Conservation (phyloP, 2,888 invertebrate genomes). For the Pardosa pseudoannulata region DNA sequence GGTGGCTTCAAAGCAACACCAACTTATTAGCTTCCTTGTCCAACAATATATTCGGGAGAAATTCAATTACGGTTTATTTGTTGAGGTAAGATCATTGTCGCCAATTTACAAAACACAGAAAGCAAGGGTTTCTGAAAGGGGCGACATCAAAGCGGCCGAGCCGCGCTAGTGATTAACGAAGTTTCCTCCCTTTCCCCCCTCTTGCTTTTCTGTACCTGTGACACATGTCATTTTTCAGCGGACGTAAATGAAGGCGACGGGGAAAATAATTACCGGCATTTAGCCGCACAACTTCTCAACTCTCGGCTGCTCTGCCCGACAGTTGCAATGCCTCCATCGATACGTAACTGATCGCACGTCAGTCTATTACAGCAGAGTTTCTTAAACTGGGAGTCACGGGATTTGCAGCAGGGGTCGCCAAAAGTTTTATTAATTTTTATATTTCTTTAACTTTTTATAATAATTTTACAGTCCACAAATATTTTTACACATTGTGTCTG, state of each 20-base stretch:
- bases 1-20: slow-evolving; percentile 6
- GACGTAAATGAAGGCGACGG: neutral
- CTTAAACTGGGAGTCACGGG: too few species aligned
- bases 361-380: too few species aligned
- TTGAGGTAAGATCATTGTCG: slow-evolving; percentile 25
- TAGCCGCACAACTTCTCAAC: neutral
- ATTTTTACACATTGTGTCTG: too few species aligned
- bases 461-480: too few species aligned
- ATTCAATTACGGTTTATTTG: slow-evolving; percentile 35
- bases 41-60: slow-evolving; percentile 46
- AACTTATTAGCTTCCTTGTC: slow-evolving; percentile 27
- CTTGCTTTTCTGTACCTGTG: neutral
- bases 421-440: too few species aligned
- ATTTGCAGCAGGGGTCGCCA: too few species aligned
- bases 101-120: neutral
- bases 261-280: neutral
- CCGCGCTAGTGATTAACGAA: neutral
- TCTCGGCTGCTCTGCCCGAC: too few species aligned
- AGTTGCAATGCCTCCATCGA: too few species aligned
- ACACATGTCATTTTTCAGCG: neutral
- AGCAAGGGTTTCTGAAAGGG: neutral
- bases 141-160: neutral
- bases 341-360: too few species aligned
- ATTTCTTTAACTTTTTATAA: too few species aligned
- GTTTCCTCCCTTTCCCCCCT: neutral